These are phyloP conservation scores for Cliona cf. orientalis DNA, from an alignment of 37 sponge, comb jelly and placozoan species.

Conservation along the genomic window DNA sequence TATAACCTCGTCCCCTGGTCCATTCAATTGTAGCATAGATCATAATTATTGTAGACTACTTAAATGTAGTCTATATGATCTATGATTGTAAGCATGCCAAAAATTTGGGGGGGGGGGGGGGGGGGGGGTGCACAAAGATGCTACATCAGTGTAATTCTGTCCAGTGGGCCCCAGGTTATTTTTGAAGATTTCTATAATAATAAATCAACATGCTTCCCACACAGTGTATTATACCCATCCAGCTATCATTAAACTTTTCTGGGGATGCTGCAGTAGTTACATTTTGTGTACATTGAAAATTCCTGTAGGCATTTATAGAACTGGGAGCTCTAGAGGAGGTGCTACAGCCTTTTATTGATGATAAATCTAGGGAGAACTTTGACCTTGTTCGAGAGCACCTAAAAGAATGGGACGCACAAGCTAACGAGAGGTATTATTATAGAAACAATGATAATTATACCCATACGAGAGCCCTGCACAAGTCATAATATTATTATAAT, in stretches of 20 bases:
- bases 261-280: background rate
- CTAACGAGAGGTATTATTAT: background rate
- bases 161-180: too few species aligned
- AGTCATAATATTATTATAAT: background rate
- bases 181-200: too few species aligned
- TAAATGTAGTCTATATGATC: too few species aligned
- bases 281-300: background rate
- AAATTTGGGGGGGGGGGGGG: too few species aligned
- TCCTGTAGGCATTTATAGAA: slow-evolving; percentile 54
- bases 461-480: background rate
- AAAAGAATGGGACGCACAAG: slow-evolving; percentile 14
- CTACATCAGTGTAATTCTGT: too few species aligned
- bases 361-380: slow-evolving; percentile 44
- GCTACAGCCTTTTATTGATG: slow-evolving; percentile 23
- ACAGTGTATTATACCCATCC: background rate
- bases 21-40: too few species aligned
- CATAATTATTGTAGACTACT: too few species aligned
- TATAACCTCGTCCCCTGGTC: background rate
- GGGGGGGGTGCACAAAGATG: background rate
- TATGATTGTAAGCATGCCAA: background rate
- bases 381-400: slow-evolving; percentile 10
- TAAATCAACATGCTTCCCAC: too few species aligned
- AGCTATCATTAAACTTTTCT: background rate
- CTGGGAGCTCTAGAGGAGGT: slow-evolving; percentile 45
- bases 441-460: background rate